Conservation (phyloP, 1,140 invertebrate species). For the Macrocentrus cingulum region DNA sequence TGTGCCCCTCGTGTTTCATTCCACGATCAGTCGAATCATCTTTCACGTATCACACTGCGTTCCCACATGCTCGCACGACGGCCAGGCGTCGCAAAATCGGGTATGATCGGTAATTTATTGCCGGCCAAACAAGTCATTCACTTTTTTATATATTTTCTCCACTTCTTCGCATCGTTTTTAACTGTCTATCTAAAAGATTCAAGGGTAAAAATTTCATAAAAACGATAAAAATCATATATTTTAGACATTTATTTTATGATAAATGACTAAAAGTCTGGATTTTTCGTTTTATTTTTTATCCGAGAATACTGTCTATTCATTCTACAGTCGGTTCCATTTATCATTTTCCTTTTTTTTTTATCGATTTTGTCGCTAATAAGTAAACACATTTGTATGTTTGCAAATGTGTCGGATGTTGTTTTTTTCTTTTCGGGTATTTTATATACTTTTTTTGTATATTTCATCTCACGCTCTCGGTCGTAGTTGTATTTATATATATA, state of each 20-base stretch:
- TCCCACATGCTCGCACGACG: constrained; percentile 45
- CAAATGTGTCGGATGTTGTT: too few species aligned
- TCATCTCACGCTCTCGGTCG: constrained; percentile 9
- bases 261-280: too few species aligned
- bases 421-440: background rate
- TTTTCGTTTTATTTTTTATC: too few species aligned
- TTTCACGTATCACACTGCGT: constrained; percentile 49
- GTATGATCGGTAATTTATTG: constrained; percentile 52
- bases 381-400: too few species aligned
- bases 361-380: background rate
- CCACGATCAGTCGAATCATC: constrained; percentile 53
- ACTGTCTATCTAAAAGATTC: too few species aligned
- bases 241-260: too few species aligned
- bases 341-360: background rate
- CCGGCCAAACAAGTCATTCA: constrained; percentile 36
- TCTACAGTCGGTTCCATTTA: too few species aligned
- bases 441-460: constrained; percentile 3
- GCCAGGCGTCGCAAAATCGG: constrained; percentile 47
- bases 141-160: constrained; percentile 32
- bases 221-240: too few species aligned
- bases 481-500: background rate
- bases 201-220: too few species aligned
- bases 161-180: too few species aligned
- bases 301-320: too few species aligned
- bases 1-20: constrained; percentile 44